These are phyloP conservation scores for Yponomeuta cagnagella DNA, from an alignment of 2,888 invertebrate species.

Conservation along the genomic window DNA sequence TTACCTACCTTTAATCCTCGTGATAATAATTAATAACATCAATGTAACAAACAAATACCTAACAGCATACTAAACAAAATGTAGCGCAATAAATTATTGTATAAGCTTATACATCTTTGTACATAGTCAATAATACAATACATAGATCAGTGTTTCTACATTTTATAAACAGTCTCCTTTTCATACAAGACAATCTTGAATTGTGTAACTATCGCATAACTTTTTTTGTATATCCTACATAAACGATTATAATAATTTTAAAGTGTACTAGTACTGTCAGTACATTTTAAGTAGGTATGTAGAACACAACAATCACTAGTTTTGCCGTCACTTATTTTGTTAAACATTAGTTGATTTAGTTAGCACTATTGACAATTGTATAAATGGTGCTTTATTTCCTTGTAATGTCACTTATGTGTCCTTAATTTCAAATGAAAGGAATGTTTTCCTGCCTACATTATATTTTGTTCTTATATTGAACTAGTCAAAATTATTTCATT, in stretches of 20 bases:
- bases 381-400: background rate
- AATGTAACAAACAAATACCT: conserved; percentile 22
- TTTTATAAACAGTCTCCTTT: conserved; percentile 43
- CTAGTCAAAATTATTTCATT: conserved; percentile 67
- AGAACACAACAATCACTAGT: conserved; percentile 16
- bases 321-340: conserved; percentile 34
- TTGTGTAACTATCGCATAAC: conserved; percentile 52
- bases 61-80: conserved; percentile 25
- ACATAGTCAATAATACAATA: conserved; percentile 47
- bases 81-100: conserved; percentile 50
- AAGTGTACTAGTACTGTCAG: background rate
- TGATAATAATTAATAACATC: conserved; percentile 25
- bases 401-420: no score
- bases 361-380: no score
- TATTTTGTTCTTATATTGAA: conserved; percentile 43
- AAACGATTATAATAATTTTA: conserved; percentile 7
- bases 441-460: background rate
- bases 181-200: conserved; percentile 46
- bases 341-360: no score
- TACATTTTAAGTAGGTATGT: conserved; percentile 1
- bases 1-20: conserved; percentile 14
- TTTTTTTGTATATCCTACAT: conserved; percentile 48
- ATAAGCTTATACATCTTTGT: conserved; percentile 57
- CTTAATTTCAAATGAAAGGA: background rate
- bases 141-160: conserved; percentile 61